These are phyloP conservation scores for Falco berigora DNA, from an alignment of 2,797 vertebrate species.

Conservation along the genomic window DNA sequence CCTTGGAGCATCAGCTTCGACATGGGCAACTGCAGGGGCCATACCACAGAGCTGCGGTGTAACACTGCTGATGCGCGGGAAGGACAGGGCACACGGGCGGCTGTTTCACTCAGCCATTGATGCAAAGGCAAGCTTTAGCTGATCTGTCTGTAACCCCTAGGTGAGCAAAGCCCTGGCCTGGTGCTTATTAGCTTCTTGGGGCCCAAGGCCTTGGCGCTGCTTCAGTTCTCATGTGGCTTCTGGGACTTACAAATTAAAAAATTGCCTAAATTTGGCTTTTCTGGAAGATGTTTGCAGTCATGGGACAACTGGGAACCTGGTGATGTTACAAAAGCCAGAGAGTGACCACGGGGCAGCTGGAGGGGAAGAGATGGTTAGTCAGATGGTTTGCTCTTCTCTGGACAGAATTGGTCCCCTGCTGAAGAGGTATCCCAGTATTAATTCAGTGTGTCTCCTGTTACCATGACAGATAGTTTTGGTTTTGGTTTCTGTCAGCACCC, in stretches of 20 bases:
- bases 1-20: not conserved
- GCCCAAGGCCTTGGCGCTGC: not conserved
- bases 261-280: not conserved
- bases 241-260: not conserved
- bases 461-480: not conserved
- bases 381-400: not conserved
- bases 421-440: not conserved
- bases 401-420: not conserved
- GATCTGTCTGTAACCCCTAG: not conserved
- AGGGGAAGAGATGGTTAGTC: not conserved
- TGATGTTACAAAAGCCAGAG: not conserved
- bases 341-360: not conserved
- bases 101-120: not conserved
- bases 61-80: not conserved
- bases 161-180: not conserved
- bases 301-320: not conserved
- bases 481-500: not conserved
- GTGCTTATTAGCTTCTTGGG: not conserved
- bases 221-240: not conserved
- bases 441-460: not conserved
- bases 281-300: not conserved
- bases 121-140: not conserved
- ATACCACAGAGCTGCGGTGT: not conserved
- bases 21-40: fast-evolving
- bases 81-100: not conserved